These are phyloP conservation scores for Agrotis segetum DNA, from an alignment of 2,888 invertebrate species.

Conservation along the genomic window DNA sequence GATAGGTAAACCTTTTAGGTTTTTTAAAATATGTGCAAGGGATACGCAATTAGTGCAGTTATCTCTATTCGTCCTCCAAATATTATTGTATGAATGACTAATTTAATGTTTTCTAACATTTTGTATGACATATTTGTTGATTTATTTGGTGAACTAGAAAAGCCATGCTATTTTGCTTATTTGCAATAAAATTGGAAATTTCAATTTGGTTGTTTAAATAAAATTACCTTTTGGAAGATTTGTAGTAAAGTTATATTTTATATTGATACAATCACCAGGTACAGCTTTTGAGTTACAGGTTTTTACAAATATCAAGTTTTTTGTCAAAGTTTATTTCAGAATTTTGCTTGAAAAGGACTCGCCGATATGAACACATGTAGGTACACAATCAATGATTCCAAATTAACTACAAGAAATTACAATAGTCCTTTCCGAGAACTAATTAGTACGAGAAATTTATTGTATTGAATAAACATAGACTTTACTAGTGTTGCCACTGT, in stretches of 20 bases:
- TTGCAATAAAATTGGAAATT: slow-evolving; percentile 83
- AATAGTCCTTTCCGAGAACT: slow-evolving; percentile 76
- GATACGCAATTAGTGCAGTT: slow-evolving; percentile 17
- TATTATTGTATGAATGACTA: slow-evolving; percentile 55
- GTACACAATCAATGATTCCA: slow-evolving; percentile 76
- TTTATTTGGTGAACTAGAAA: slow-evolving; percentile 57
- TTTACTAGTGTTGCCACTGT: slow-evolving; percentile 69
- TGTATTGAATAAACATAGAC: slow-evolving; percentile 73
- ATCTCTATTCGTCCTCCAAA: slow-evolving; percentile 37
- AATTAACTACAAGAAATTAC: slow-evolving; percentile 73
- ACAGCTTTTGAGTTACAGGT: slow-evolving; percentile 88
- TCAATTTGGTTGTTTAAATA: slow-evolving; percentile 66
- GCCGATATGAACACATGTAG: slow-evolving; percentile 74
- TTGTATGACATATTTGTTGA: slow-evolving; percentile 75
- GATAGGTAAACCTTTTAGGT: background rate
- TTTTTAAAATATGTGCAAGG: background rate
- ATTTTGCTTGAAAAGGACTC: slow-evolving; percentile 79
- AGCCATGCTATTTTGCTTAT: slow-evolving; percentile 72
- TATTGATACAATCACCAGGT: slow-evolving; percentile 90
- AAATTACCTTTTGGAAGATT: slow-evolving; percentile 86
- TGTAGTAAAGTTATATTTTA: slow-evolving; percentile 91
- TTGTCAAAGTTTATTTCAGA: slow-evolving; percentile 81
- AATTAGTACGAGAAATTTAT: slow-evolving; percentile 76
- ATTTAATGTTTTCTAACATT: slow-evolving; percentile 65
- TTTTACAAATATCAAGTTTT: slow-evolving; percentile 83